Conservation (phyloP, 1,140 invertebrate genomes). For the Trachymyrmex cornetzi region DNA sequence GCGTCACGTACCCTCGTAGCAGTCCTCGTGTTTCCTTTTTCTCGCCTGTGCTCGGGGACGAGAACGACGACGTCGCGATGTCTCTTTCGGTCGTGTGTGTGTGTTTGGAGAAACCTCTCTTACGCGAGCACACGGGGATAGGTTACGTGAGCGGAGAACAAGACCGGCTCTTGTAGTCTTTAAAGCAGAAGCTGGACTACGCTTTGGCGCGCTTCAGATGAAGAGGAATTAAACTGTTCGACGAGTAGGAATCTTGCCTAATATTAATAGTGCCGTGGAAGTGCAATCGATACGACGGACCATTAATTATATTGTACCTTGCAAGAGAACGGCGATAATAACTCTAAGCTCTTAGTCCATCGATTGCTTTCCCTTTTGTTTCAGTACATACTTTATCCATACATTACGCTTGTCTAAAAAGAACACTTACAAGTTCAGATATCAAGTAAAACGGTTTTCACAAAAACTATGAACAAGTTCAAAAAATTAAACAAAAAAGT, state of each 20-base stretch:
- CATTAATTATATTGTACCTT: background rate
- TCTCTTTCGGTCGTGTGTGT: constrained; percentile 60
- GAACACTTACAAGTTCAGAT: background rate
- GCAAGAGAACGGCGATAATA: background rate
- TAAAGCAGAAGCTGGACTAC: constrained; percentile 38
- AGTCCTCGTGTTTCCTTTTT: constrained; percentile 60
- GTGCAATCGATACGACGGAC: background rate
- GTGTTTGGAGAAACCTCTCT: constrained; percentile 58
- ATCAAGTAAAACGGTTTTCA: background rate
- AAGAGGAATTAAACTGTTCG: constrained; percentile 11
- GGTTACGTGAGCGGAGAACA: constrained; percentile 57
- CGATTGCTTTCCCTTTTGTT: background rate
- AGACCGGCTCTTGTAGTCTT: constrained; percentile 18
- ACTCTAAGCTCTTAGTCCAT: background rate
- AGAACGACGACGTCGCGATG: constrained; percentile 37
- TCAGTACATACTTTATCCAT: background rate
- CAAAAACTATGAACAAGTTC: too few species aligned
- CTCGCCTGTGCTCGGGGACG: background rate
- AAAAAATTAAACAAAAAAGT: too few species aligned
- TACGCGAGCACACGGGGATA: constrained; percentile 25
- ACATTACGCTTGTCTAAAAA: background rate
- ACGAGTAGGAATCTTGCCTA: background rate
- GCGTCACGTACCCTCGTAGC: constrained; percentile 57
- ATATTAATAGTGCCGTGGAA: background rate
- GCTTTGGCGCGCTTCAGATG: background rate